A percentile compares a stretch with the other conserved stretches of the same genome.
Conservation (phyloP, 1,140 invertebrate species). For the Drosophila saltans region DNA sequence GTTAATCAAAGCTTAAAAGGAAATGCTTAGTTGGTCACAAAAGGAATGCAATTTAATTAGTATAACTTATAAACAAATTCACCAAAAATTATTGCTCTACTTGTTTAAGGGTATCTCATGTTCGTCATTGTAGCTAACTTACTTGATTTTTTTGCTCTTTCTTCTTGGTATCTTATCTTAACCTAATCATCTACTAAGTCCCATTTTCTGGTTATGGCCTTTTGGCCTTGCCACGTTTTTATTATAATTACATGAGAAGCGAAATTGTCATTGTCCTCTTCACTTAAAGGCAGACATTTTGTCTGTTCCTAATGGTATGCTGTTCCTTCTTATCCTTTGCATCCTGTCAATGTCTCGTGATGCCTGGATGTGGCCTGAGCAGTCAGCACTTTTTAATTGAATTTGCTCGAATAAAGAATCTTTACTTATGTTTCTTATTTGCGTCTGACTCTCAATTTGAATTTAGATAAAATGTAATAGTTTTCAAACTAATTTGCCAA, state of each 20-base stretch:
- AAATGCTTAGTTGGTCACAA: no score
- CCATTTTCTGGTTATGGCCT: constrained; percentile 11
- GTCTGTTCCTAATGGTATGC: constrained; percentile 14
- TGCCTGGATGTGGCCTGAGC: background rate
- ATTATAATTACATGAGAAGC: constrained; percentile 14
- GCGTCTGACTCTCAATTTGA: constrained; percentile 58
- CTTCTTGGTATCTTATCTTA: constrained; percentile 47
- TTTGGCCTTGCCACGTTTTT: constrained; percentile 13
- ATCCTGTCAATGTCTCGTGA: constrained; percentile 43
- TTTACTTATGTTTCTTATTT: constrained; percentile 57
- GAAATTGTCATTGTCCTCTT: constrained; percentile 6
- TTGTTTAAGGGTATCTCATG: background rate
- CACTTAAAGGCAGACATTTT: constrained; percentile 9
- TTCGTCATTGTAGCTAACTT: constrained; percentile 37
- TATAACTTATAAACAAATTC: background rate
- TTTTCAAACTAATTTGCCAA: constrained; percentile 15
- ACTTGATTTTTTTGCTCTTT: constrained; percentile 23
- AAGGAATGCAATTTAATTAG: no score
- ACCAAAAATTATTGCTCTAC: background rate
- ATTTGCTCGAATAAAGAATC: constrained; percentile 45
- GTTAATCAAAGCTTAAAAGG: no score
- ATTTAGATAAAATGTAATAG: constrained; percentile 62
- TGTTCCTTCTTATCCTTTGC: constrained; percentile 19
- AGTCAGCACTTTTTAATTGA: constrained; percentile 81
- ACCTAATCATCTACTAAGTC: constrained; percentile 12